These are phyloP conservation scores for Coreoperca whiteheadi DNA, from an alignment of 2,113 vertebrate genomes.

Conservation along the genomic window DNA sequence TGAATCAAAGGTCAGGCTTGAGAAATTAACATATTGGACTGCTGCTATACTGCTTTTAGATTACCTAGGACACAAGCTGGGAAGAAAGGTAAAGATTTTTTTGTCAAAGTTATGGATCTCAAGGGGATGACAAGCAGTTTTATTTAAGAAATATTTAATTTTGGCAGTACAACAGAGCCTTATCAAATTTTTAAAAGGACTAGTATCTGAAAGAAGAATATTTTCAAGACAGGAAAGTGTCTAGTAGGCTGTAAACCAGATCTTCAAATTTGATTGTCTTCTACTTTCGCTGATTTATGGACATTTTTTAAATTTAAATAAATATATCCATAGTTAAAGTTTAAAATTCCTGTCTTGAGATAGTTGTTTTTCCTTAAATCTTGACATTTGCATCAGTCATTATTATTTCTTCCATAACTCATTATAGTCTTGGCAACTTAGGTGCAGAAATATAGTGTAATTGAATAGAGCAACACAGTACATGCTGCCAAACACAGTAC, in stretches of 20 bases:
- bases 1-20: background rate
- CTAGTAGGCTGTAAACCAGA: background rate
- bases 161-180: background rate
- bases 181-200: background rate
- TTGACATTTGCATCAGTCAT: background rate
- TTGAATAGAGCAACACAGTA: background rate
- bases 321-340: background rate
- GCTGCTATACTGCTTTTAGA: background rate
- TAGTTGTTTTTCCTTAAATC: background rate
- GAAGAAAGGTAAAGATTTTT: background rate
- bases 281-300: background rate
- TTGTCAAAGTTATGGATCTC: background rate
- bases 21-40: too few species aligned
- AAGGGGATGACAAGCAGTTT: background rate
- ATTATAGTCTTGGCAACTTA: background rate
- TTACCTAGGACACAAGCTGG: background rate
- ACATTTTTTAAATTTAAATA: background rate
- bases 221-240: background rate
- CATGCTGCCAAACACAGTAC: background rate
- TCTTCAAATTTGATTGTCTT: background rate
- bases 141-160: constrained; percentile 1
- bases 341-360: background rate
- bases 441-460: background rate
- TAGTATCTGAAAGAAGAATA: background rate
- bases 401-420: constrained; percentile 1